phyloP scores from a whole-genome alignment of 2,888 invertebrate genomes.

The Cephonodes hylas region DNA sequence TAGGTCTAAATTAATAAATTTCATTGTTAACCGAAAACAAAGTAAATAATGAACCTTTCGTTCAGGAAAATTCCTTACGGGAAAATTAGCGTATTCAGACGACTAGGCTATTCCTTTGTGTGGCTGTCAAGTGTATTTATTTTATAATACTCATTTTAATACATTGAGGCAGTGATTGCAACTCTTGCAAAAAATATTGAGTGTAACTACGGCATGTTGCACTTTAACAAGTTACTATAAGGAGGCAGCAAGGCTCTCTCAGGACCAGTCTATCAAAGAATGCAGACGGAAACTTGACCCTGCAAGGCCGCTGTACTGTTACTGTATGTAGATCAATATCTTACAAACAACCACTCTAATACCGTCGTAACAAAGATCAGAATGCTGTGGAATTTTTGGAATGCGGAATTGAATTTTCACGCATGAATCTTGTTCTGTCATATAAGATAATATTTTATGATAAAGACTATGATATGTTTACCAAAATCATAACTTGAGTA shows the following conservation, averaged over 20 bases:
- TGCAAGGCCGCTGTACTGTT: conserved; percentile 68
- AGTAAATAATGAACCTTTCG: too few relatives aligned
- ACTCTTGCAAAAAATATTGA: neutral
- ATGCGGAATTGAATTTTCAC: conserved; percentile 29
- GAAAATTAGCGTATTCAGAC: too few relatives aligned
- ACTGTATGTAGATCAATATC: conserved; percentile 55
- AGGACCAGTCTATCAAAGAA: conserved; percentile 51
- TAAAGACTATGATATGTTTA: too few relatives aligned
- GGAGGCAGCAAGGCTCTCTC: neutral
- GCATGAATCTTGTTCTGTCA: neutral
- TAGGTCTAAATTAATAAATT: too few relatives aligned
- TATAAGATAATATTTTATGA: too few relatives aligned
- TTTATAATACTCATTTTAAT: too few relatives aligned
- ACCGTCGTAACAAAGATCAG: conserved; percentile 17
- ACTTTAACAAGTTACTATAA: neutral
- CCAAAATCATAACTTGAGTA: too few relatives aligned
- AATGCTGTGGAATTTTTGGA: conserved; percentile 24
- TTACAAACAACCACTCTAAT: conserved; percentile 21
- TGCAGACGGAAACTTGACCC: conserved; percentile 69
- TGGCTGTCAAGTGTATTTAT: too few relatives aligned
- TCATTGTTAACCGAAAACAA: too few relatives aligned
- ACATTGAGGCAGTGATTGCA: too few relatives aligned
- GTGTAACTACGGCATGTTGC: neutral
- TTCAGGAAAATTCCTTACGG: too few relatives aligned
- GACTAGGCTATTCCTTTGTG: too few relatives aligned